Evolutionary conservation across 2,113 vertebrate genomes (phyloP).

Genomic region (Rhinopomastus cyanomelas): DNA sequence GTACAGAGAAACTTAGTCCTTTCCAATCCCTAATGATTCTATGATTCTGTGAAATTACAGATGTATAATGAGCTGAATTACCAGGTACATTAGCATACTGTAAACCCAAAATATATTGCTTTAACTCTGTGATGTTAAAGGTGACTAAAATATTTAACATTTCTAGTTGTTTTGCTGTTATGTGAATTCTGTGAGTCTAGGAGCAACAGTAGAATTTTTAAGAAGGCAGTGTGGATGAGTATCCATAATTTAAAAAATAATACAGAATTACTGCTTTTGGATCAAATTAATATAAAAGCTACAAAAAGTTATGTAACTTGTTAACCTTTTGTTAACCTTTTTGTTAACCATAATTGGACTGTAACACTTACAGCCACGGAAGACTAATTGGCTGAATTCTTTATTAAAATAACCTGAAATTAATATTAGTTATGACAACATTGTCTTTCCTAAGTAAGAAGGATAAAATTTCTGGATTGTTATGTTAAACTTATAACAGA

Average conservation of each 20-base stretch:
- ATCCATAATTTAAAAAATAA: background rate
- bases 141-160: background rate
- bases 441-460: background rate
- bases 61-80: conserved; percentile 18
- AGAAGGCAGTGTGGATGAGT: background rate
- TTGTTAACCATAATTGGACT: background rate
- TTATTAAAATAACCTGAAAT: background rate
- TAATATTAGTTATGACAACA: background rate
- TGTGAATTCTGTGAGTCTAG: background rate
- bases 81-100: background rate
- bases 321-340: background rate
- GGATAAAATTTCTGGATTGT: background rate
- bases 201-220: background rate
- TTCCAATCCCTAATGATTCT: too few species aligned
- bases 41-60: too few species aligned
- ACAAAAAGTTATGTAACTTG: background rate
- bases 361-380: background rate
- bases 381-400: background rate
- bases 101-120: background rate
- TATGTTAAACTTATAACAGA: background rate
- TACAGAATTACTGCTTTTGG: background rate
- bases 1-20: background rate
- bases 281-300: background rate
- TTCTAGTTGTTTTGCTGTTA: background rate
- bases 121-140: background rate